Evolutionary conservation across 2,113 vertebrate species (phyloP).

Genomic region (Epinephelus cyanopodus): DNA sequence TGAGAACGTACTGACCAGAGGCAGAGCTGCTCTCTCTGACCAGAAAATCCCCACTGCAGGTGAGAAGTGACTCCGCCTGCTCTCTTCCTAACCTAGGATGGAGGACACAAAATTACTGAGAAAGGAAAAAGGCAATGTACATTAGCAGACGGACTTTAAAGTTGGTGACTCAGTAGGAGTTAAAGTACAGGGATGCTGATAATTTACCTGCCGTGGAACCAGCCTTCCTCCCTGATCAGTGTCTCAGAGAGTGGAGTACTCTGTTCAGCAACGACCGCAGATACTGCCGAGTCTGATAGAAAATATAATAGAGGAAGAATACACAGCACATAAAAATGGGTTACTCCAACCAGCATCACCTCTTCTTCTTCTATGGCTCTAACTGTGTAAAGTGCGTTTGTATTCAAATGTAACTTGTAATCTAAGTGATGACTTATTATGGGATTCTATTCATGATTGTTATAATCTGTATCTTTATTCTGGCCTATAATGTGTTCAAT

Average conservation of each 20-base stretch:
- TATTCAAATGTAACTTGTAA: no score
- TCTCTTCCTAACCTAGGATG: constrained; percentile 85
- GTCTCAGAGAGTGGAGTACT: constrained; percentile 31
- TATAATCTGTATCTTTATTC: neutral
- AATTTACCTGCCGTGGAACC: constrained; percentile 90
- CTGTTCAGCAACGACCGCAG: constrained; percentile 24
- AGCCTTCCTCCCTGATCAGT: constrained; percentile 87
- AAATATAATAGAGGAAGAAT: neutral
- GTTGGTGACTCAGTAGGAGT: neutral
- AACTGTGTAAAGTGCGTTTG: neutral
- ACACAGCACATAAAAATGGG: no score
- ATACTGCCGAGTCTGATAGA: constrained; percentile 39
- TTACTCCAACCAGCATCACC: no score
- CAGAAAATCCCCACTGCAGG: constrained; percentile 92
- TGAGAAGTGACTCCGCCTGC: constrained; percentile 90
- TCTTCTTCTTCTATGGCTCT: neutral
- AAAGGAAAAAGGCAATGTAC: neutral
- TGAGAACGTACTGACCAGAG: constrained; percentile 93
- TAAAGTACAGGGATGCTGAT: neutral
- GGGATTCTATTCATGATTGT: neutral
- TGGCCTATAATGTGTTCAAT: neutral
- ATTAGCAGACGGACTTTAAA: neutral
- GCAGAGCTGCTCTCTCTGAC: constrained; percentile 92
- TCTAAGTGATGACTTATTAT: neutral
- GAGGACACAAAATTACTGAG: neutral